Base-by-base conservation (phyloP, 2,113 vertebrate genomes). In the Eonycteris spelaea region DNA sequence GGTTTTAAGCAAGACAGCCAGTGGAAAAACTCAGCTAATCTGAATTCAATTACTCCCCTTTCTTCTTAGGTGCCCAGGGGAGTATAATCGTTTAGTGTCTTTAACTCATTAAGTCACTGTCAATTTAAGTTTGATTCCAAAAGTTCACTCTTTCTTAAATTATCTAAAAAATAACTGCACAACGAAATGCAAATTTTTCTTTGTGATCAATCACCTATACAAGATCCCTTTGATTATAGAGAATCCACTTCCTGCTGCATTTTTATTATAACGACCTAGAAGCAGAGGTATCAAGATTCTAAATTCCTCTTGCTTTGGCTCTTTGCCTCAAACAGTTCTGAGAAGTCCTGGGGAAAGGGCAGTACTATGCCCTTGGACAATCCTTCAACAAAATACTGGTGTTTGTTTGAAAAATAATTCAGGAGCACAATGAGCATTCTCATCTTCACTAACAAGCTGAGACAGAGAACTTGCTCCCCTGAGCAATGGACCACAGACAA, bases 131-230 rank as follows among this genome's bases (percentile, higher is more conserved):
- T 84, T 80, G 45, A 73, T 61, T 95, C 24, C 24, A 40, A 91
- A 91, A 90, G 35, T 61, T 73, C 61, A 48, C 13, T 70, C 51
- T 65, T 95, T 79, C 73, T 67, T 68, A 30, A 96, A 61, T 96
- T 91, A 68, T 67, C 51, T 48, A 10, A 55, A 90, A 73, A 40
- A 38, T 24, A 88, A 38, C 15, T 67, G 4, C 30, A 33, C 0
- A 15, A 63, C 24, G 18, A 65, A 84, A 95, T 40, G 4, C 55
- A 51, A 94, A 26, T 90, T 68, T 73, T 67, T 35, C 38, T 91
- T 80, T 63, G 24, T 43, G 33, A 40, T 63, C 28, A n/a, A 7
- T 38, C 63, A 78, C 51, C 40, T 59, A 12, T 57, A 12, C 12
- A 38, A 24, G 70, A 48, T 10, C 14, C 26, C 24, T 48, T 9